Percentiles rank a stretch among this genome's conserved stretches.
These are phyloP conservation scores for Taenioides sp. DNA, from an alignment of 2,797 vertebrate genomes.

Conservation along the genomic window DNA sequence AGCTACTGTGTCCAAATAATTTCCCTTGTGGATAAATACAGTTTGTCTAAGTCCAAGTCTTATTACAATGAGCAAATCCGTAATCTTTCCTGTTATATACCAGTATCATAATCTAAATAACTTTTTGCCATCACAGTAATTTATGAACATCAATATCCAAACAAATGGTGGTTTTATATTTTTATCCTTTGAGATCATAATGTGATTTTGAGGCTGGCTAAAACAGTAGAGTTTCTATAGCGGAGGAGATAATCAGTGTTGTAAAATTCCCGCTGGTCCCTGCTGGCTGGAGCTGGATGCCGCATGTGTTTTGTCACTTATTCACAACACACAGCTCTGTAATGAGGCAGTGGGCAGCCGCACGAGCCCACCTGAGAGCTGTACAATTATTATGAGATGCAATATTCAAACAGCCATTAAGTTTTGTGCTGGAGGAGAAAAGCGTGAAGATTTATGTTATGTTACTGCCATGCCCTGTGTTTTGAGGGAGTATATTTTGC, in stretches of 20 bases:
- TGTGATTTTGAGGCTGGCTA: conserved; percentile 14
- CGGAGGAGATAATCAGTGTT: conserved; percentile 38
- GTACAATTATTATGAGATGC: conserved; percentile 37
- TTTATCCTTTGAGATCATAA: conserved; percentile 17
- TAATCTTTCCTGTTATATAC: background rate
- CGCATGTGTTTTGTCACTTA: conserved; percentile 21
- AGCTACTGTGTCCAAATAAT: no score
- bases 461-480: background rate
- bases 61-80: no score
- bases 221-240: conserved; percentile 16
- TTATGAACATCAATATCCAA: background rate
- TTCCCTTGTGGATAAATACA: no score
- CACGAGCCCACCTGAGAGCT: conserved; percentile 38
- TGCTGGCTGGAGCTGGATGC: conserved; percentile 16
- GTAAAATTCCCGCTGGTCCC: conserved; percentile 28
- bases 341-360: conserved; percentile 27
- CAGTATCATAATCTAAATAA: background rate
- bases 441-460: background rate
- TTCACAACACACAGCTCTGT: conserved; percentile 21
- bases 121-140: background rate
- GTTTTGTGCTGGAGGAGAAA: conserved; percentile 10
- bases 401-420: conserved; percentile 21
- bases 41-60: no score
- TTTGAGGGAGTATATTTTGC: background rate
- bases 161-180: background rate